phyloP scores from a whole-genome alignment of 2,888 invertebrate species.

The Harpagoxenus sublaevis region DNA sequence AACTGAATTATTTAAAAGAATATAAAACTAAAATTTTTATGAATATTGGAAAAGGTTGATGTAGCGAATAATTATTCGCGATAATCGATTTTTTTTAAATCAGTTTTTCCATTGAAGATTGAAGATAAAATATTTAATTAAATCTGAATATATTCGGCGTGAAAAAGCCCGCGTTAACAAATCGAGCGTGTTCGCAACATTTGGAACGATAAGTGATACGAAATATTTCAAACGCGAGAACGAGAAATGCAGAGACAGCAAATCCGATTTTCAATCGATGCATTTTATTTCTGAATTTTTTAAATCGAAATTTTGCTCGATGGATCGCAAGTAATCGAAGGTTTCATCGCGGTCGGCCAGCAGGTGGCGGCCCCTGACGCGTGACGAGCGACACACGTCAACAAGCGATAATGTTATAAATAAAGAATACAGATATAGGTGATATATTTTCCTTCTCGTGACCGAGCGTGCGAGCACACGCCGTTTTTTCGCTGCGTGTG shows the following conservation, averaged over 20 bases:
- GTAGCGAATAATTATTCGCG: too few relatives aligned
- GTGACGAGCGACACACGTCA: background rate
- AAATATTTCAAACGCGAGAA: too few relatives aligned
- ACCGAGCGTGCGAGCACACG: background rate
- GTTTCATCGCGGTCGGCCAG: background rate
- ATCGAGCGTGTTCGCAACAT: background rate
- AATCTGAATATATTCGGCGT: too few relatives aligned
- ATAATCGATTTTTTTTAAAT: background rate
- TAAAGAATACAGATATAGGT: constrained; percentile 13
- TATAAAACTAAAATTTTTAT: too few relatives aligned
- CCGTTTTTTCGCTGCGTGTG: background rate
- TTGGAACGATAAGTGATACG: background rate
- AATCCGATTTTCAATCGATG: background rate
- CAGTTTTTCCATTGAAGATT: background rate
- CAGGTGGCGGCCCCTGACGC: background rate
- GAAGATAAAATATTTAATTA: too few relatives aligned
- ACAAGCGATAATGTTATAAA: background rate
- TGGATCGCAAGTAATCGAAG: background rate
- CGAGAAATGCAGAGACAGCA: too few relatives aligned
- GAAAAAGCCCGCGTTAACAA: background rate
- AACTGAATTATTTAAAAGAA: too few relatives aligned
- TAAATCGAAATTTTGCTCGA: background rate
- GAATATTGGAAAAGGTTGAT: background rate
- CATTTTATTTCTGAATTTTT: background rate
- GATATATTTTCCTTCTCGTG: background rate